These are phyloP conservation scores for Heliconius hewitsoni DNA, from an alignment of 1,140 invertebrate genomes.

Conservation along the genomic window DNA sequence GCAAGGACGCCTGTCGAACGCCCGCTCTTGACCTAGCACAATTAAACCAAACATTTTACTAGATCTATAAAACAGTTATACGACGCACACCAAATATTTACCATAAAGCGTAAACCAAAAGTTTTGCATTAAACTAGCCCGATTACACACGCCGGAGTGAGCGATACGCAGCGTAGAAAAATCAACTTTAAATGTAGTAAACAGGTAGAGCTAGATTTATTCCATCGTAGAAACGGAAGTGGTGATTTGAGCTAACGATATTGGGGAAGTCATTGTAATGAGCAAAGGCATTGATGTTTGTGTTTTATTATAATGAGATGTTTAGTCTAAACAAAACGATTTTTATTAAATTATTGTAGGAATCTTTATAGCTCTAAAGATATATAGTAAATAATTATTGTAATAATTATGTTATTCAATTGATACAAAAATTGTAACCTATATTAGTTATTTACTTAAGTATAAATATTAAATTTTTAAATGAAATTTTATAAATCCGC, in stretches of 20 bases:
- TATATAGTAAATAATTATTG: no score
- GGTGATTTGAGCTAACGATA: constrained; percentile 50
- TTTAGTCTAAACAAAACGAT: not conserved
- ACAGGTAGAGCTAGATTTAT: constrained; percentile 37
- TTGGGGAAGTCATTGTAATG: constrained; percentile 55
- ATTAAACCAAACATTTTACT: constrained; percentile 81
- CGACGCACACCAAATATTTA: constrained; percentile 80
- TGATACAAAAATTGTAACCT: no score
- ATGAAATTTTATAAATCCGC: not conserved
- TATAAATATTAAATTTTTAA: no score
- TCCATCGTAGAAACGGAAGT: constrained; percentile 24
- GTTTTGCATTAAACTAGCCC: constrained; percentile 78
- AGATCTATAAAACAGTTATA: constrained; percentile 80
- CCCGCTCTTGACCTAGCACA: constrained; percentile 79
- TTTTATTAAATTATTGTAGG: no score
- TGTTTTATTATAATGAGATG: not conserved
- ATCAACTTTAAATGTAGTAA: constrained; percentile 38
- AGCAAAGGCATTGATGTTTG: constrained; percentile 17
- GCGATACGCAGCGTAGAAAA: constrained; percentile 41
- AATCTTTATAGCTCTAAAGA: no score
- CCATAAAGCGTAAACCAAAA: constrained; percentile 81
- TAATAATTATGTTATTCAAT: no score
- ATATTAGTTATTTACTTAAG: no score
- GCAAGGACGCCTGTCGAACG: constrained; percentile 80
- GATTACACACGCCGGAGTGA: constrained; percentile 64